Percentiles rank a stretch among this genome's conserved stretches.
These are phyloP conservation scores for Pachycephus smyrnensis DNA, from an alignment of 2,888 invertebrate genomes.

Conservation along the genomic window DNA sequence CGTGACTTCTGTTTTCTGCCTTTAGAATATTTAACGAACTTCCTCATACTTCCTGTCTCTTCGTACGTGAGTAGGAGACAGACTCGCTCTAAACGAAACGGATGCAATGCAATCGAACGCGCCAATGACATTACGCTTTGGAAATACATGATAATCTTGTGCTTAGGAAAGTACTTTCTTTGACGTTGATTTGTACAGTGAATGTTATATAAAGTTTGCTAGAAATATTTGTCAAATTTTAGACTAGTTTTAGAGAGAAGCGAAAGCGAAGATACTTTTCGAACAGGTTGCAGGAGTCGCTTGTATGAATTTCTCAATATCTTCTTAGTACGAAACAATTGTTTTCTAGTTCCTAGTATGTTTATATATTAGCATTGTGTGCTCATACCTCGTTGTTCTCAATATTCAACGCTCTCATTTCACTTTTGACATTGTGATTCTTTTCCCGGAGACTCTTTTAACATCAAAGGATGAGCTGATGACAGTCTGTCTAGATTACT, in stretches of 20 bases:
- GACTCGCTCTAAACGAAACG: background rate
- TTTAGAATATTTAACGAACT: conserved; percentile 28
- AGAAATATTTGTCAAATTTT: background rate
- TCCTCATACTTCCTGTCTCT: conserved; percentile 20
- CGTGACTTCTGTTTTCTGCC: conserved; percentile 22
- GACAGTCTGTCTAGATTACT: background rate
- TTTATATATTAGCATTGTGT: background rate
- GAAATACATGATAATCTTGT: background rate
- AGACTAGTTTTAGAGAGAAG: background rate
- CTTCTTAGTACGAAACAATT: conserved; percentile 26
- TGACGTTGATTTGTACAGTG: background rate
- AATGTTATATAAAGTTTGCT: background rate
- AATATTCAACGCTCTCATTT: background rate
- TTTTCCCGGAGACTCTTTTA: background rate
- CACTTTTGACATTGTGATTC: background rate
- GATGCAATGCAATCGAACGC: background rate
- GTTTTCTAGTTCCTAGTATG: background rate
- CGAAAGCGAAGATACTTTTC: background rate
- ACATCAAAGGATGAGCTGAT: too few species aligned
- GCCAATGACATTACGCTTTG: background rate
- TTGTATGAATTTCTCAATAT: conserved; percentile 23
- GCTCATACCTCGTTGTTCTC: background rate
- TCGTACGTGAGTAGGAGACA: background rate
- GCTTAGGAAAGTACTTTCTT: background rate
- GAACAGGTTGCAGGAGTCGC: background rate